These are phyloP conservation scores for Melanargia galathea DNA, from an alignment of 2,888 invertebrate genomes.

Conservation along the genomic window DNA sequence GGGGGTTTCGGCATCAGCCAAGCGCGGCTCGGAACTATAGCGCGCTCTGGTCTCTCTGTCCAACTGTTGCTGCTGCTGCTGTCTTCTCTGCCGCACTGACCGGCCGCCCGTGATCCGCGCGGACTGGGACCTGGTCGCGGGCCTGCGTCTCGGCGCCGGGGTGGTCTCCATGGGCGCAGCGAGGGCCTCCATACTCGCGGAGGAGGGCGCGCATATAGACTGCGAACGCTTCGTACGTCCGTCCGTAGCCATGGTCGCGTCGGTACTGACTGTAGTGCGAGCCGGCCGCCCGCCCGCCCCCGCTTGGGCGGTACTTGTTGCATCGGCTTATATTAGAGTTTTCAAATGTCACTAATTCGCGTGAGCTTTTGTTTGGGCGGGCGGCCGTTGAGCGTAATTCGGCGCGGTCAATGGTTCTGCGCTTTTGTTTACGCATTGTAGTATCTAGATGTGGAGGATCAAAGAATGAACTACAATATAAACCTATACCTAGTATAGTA, in stretches of 20 bases:
- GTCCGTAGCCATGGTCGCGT: slow-evolving; percentile 84
- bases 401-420: not conserved
- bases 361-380: slow-evolving; percentile 49
- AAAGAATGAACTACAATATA: slow-evolving; percentile 1
- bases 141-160: slow-evolving; percentile 83
- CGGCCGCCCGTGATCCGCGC: slow-evolving; percentile 87
- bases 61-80: slow-evolving; percentile 73
- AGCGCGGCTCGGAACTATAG: slow-evolving; percentile 86
- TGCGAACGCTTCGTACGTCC: slow-evolving; percentile 87
- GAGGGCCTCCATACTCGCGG: slow-evolving; percentile 86
- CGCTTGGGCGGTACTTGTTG: slow-evolving; percentile 65
- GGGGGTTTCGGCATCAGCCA: slow-evolving; percentile 85
- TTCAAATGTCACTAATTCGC: slow-evolving; percentile 62
- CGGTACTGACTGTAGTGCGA: slow-evolving; percentile 60
- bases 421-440: not conserved
- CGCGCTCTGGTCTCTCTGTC: slow-evolving; percentile 81
- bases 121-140: slow-evolving; percentile 89
- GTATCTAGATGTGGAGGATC: not conserved
- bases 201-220: slow-evolving; percentile 88
- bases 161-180: slow-evolving; percentile 80
- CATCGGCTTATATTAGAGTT: slow-evolving; percentile 62
- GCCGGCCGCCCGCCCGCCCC: slow-evolving; percentile 50
- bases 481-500: not conserved
- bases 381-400: slow-evolving; percentile 20
- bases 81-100: slow-evolving; percentile 75